phyloP scores from a whole-genome alignment of 2,113 vertebrate species.

The Phalacrocorax pelagicus region DNA sequence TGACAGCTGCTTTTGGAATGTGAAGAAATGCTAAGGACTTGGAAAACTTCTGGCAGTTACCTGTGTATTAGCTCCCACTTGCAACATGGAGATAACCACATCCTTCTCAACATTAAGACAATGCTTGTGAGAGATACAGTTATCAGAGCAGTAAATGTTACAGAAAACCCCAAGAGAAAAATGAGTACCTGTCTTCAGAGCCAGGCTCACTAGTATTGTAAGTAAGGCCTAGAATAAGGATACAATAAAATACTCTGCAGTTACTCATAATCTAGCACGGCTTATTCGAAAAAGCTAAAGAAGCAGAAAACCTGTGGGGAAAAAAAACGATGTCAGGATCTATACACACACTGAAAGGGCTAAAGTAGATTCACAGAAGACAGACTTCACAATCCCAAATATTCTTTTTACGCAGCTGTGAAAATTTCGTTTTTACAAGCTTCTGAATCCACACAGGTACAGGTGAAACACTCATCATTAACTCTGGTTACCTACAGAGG shows the following conservation, averaged over 20 bases:
- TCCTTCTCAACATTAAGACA: background rate
- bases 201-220: background rate
- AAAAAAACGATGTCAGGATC: background rate
- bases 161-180: background rate
- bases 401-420: background rate
- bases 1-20: background rate
- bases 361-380: background rate
- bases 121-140: background rate
- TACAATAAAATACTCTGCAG: background rate
- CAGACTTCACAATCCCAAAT: background rate
- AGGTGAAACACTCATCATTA: background rate
- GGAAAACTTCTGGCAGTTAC: background rate
- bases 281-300: background rate
- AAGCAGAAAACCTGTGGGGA: background rate
- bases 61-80: background rate
- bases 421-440: background rate
- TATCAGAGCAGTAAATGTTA: background rate
- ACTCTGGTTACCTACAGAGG: background rate
- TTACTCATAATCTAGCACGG: background rate
- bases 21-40: background rate
- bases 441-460: background rate
- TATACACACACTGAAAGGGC: background rate
- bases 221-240: background rate
- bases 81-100: background rate
- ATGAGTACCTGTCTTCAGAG: background rate